These are phyloP conservation scores for Styela plicata DNA, from an alignment of 23 tunicate genomes.

Conservation along the genomic window DNA sequence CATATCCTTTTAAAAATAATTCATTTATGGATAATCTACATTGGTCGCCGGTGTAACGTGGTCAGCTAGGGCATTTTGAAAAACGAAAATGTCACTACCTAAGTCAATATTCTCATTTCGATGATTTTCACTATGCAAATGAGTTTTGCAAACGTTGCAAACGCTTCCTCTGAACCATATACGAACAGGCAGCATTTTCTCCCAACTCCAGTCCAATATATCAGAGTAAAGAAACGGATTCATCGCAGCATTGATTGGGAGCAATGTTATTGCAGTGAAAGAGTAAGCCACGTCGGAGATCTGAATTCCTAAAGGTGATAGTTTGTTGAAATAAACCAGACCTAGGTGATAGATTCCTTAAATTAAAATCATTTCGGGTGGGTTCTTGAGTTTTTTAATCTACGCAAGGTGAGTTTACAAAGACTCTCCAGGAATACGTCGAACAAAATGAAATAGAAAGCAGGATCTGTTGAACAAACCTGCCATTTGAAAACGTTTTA, in stretches of 20 bases:
- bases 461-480: too few species aligned
- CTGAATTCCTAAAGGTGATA: conserved; percentile 28
- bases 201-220: conserved; percentile 51
- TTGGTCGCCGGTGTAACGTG: too few species aligned
- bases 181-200: conserved; percentile 18
- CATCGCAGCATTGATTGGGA: conserved; percentile 79
- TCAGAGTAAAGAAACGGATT: conserved; percentile 75
- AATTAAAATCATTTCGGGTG: too few species aligned
- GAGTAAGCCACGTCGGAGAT: conserved; percentile 51
- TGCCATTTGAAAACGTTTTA: too few species aligned
- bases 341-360: not conserved
- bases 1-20: too few species aligned
- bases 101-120: too few species aligned
- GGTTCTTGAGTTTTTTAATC: not conserved
- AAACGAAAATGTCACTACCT: too few species aligned
- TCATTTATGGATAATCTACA: too few species aligned
- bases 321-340: not conserved
- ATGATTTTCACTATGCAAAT: too few species aligned
- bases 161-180: conserved; percentile 18
- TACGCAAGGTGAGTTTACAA: not conserved
- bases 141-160: too few species aligned
- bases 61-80: too few species aligned
- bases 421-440: not conserved
- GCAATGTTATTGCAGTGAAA: conserved; percentile 62
- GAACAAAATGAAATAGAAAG: too few species aligned